Conservation (phyloP, 2,888 invertebrate species). For the Drosophila macrothrix region DNA sequence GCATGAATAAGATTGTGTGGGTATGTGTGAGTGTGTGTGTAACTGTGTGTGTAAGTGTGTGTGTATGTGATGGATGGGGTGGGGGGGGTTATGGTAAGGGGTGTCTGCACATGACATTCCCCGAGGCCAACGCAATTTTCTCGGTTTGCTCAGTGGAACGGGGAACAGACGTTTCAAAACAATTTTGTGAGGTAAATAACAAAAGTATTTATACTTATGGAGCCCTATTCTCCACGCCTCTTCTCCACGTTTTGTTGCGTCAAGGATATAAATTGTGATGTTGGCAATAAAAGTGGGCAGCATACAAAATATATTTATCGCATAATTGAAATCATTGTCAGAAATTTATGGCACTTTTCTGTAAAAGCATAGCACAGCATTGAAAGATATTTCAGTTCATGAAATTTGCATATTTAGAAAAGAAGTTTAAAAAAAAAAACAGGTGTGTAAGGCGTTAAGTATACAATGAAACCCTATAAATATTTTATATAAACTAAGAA, state of each 20-base stretch:
- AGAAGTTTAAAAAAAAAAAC: background rate
- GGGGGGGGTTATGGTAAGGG: background rate
- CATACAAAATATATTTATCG: conserved; percentile 59
- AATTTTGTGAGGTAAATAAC: conserved; percentile 74
- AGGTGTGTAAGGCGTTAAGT: background rate
- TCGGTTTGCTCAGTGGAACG: conserved; percentile 23
- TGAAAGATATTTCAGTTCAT: background rate
- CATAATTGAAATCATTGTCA: conserved; percentile 70
- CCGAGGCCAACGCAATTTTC: conserved; percentile 62
- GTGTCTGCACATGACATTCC: conserved; percentile 40
- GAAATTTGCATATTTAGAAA: background rate
- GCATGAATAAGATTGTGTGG: background rate
- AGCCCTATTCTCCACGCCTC: background rate
- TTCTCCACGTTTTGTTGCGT: background rate
- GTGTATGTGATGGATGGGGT: no score
- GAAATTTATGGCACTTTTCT: conserved; percentile 53
- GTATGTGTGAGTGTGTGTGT: background rate
- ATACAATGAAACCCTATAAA: background rate
- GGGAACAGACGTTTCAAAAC: conserved; percentile 42
- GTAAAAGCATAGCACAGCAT: background rate
- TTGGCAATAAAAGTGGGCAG: conserved; percentile 28
- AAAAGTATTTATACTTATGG: conserved; percentile 58
- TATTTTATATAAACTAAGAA: background rate
- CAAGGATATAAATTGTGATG: conserved; percentile 48
- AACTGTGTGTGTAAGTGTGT: conserved; percentile 8